Base-by-base conservation (phyloP, 1,140 invertebrate genomes). In the Ceratitis capitata region DNA sequence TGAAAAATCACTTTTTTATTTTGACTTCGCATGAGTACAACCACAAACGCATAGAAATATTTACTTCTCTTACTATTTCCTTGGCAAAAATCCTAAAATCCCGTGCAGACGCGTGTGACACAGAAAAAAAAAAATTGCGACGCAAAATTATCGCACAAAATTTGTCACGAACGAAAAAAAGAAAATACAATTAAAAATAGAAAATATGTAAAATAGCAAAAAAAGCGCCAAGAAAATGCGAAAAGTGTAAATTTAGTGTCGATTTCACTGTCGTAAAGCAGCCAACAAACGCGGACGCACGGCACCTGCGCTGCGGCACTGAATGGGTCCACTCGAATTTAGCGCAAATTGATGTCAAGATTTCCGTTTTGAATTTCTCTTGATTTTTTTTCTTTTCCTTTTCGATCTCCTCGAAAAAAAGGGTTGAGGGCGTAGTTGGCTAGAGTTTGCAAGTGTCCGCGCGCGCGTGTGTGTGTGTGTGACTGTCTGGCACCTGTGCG, bases 61-160 rank as follows among this genome's bases (percentile, higher is more conserved):
- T 12, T n/a, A 69, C 32, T 19, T 69, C 35, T 69, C 45, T 78
- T 78, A 64, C 9, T 45, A 45, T 26, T 78, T 45, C 39, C 69
- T 78, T 78, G 69, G 69, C 69, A 78, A 78, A 78, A 78, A 78
- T 78, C n/a, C 69, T 78, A 78, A 78, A 78, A 78, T 78, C 69
- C 69, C 69, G 9, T 78, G 69, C 69, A 78, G 35, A 78, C 69
- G 39, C 69, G 19, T 78, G 39, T 78, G 69, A 78, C 51, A 56
- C 47, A 83, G 82, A 35, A n/a, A 39, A 51, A 39, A 49, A 83
- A 39, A 51, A 39, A 49, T 53, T 83, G 35, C 26, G 32, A 53
- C 45, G 82, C 47, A 83, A 83, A 56, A 56, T 56, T n/a, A 83
- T 83, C 49, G 51, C 82, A 83, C 47, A 53, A 53, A 83, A 53